Evolutionary conservation across 53 echinoderm and acorn worm genomes (phyloP).

Genomic region (Hippasteria phrygiana): DNA sequence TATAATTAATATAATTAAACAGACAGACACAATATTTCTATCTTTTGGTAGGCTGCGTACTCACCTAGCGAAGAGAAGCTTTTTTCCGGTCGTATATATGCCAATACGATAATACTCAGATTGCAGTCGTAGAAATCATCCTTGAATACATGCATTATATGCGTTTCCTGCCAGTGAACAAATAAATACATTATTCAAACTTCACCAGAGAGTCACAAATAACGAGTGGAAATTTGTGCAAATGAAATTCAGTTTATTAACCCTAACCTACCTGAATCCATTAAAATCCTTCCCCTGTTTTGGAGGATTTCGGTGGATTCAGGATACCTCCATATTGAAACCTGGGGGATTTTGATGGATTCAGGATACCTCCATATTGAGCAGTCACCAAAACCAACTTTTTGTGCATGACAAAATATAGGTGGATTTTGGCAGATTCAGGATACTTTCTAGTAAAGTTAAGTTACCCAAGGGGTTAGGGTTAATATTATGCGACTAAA

Average conservation of each 20-base stretch:
- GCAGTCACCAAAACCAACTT: no score
- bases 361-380: no score
- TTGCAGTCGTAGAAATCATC: slow-evolving; percentile 93
- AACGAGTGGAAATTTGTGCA: neutral
- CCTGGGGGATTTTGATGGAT: no score
- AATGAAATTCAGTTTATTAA: no score
- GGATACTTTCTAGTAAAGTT: no score
- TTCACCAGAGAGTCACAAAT: neutral
- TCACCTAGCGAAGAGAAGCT: slow-evolving; percentile 87
- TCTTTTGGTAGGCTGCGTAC: slow-evolving; percentile 2
- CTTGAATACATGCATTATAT: slow-evolving; percentile 88
- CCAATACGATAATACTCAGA: slow-evolving; percentile 79
- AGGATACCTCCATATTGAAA: neutral
- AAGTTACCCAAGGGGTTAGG: no score
- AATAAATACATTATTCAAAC: neutral
- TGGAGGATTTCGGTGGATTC: no score
- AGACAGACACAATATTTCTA: neutral
- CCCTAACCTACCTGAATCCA: no score
- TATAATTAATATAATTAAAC: neutral
- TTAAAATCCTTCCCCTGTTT: no score
- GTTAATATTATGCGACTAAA: no score
- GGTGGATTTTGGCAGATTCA: no score
- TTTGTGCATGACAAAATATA: no score
- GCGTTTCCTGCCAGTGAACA: slow-evolving; percentile 80
- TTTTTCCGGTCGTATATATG: slow-evolving; percentile 84